Base-by-base conservation (phyloP, 92 coral and sea anemone species). In the Porites cylindrica region DNA sequence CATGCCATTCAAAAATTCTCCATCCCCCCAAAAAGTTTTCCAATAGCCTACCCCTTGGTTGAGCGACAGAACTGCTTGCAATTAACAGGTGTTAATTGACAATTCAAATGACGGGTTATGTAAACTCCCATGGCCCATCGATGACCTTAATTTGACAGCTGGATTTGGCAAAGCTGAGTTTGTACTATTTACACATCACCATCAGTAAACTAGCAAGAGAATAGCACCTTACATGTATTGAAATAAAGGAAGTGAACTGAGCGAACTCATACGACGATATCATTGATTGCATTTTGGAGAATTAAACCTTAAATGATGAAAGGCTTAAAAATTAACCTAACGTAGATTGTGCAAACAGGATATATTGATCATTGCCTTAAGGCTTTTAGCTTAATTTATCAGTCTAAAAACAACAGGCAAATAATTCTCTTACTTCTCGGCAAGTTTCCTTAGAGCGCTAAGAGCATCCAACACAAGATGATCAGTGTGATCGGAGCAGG, bases 391-490 rank as follows among this genome's bases (percentile, higher is more conserved):
- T 8, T 26, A 6, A 82, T 53, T n/a, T 29, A 65, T 1, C 51
- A 19, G 32, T 14, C 7, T 38, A 38, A 72, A 38, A 62, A 75
- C 58, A 83, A 50, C 7, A 10, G 16, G 11, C 0, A 62, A 47
- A 17, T 61, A 10, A 20, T 10, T 17, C 52, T 43, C 99, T 88
- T 83, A 97, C 99, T 92, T 96, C 66, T 94, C 99, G 75, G 98
- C 95, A 74, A 97, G 97, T 73, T 91, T 93, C 62, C 99, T 79
- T 8, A 96, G 89, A 38, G 96, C 99, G 10, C 90, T 85, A 50
- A 97, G 91, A 20, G 98, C 96, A 24, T 97, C 99, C 69, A 97
- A 76, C 7, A 97, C 99, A 32, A 97, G 93, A 18, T 79, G 79
- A 76, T 95, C 98, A 0, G 96, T 93, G 24, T 54, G 66, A 66